Base-by-base conservation (phyloP, 53 echinoderm and acorn worm species). In the Henricia sp. region DNA sequence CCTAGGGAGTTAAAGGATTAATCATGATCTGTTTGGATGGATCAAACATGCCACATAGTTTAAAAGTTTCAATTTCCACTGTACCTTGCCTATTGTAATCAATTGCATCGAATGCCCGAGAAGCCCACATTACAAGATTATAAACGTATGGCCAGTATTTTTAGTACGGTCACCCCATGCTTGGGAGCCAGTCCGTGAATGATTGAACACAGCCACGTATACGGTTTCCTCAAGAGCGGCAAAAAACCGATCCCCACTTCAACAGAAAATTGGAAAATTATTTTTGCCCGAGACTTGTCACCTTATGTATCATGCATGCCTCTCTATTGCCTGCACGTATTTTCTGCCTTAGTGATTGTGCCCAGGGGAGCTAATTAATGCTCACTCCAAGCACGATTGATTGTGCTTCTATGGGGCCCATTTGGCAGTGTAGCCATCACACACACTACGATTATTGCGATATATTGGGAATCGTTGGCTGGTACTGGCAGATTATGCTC, bases 291-390 rank as follows among this genome's bases (percentile, higher is more conserved):
- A 57, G 40, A 27, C 14, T 76, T 56, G 56, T 38, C 67, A 67
- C 67, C 67, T 67, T 5, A 2, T 20, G 52, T 55, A 38, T 55
- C 54, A 32, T 76, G 59, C 20, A 20, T 42, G 23, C 42, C 26
- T 52, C 42, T 40, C 23, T 52, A n/a, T 37, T 6, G n/a, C 19
- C 3, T 1, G 1, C 6, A 12, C 72, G 52, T 51, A 72, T 73
- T 70, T 73, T 52, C 54, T 52, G 73, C 52, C 2, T 24, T 4
- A 36, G 54, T 36, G 38, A 33, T 23, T 52, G 52, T 53, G 35
- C 80, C 42, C 80, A 2, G 21, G 80, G 80, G 80, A 80, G 80
- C 80, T 57, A 63, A 63, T 80, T 80, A 80, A 80, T 48, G 62
- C 57, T 24, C 29, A n/a, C 1, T 40, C 29, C 56, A 40, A 37